Conservation (phyloP, 2,113 vertebrate genomes). For the Pterocles gutturalis region DNA sequence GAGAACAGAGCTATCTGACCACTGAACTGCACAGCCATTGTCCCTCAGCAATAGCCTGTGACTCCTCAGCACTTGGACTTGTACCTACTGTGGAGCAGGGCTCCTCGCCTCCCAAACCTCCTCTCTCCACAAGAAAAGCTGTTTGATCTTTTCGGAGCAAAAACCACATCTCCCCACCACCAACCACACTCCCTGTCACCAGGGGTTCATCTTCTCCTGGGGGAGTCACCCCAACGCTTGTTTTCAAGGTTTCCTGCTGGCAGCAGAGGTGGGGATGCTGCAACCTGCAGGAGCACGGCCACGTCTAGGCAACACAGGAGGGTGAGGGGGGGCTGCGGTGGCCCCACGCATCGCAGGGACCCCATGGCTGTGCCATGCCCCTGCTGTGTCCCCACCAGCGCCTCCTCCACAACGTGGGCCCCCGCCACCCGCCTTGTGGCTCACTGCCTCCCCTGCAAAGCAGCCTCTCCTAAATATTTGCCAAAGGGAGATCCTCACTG, state of each 20-base stretch:
- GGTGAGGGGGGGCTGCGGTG: background rate
- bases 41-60: background rate
- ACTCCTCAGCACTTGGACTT: background rate
- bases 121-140: background rate
- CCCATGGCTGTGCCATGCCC: accelerated
- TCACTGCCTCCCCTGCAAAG: background rate
- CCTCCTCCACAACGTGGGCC: accelerated
- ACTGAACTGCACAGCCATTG: background rate
- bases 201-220: background rate
- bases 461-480: conserved; percentile 67
- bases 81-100: background rate
- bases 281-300: accelerated
- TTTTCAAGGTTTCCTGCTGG: conserved; percentile 35
- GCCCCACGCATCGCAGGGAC: accelerated
- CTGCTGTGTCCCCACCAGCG: accelerated
- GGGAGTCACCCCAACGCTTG: conserved; percentile 1
- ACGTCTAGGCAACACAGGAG: accelerated
- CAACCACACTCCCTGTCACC: background rate
- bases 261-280: conserved; percentile 6
- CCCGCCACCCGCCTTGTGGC: background rate
- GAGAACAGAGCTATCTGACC: background rate
- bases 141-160: background rate
- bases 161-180: background rate
- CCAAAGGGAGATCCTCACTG: conserved; percentile 61
- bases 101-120: background rate